Evolutionary conservation across 2,888 invertebrate genomes (phyloP).

Genomic region (Agrochola circellaris): DNA sequence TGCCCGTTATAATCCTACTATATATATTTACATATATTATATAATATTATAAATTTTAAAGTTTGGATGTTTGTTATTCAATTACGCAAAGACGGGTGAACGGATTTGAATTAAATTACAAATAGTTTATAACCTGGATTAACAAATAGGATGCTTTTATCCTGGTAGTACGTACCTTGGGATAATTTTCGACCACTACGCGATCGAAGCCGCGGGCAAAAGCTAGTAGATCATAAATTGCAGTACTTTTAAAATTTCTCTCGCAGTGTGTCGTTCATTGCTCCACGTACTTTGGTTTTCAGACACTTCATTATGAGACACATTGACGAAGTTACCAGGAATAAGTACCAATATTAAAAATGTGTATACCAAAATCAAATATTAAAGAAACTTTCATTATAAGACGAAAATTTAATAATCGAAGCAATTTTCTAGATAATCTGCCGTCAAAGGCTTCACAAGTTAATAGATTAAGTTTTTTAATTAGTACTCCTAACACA

Average conservation of each 20-base stretch:
- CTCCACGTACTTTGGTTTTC: neutral
- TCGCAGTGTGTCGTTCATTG: neutral
- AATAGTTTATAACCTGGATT: neutral
- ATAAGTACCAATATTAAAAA: too few species aligned
- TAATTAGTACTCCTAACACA: constrained; percentile 54
- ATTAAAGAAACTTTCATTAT: constrained; percentile 31
- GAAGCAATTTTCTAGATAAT: constrained; percentile 50
- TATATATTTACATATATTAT: too few species aligned
- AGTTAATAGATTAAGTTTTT: constrained; percentile 60
- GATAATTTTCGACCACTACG: too few species aligned
- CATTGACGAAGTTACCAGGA: neutral
- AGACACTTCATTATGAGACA: neutral
- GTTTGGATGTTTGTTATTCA: too few species aligned
- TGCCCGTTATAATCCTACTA: neutral
- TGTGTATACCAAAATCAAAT: too few species aligned
- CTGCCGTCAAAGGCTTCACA: constrained; percentile 47
- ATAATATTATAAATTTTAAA: too few species aligned
- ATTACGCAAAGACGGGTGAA: too few species aligned
- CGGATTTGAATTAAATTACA: neutral
- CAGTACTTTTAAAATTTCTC: neutral
- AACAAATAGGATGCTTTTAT: too few species aligned
- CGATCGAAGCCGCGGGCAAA: too few species aligned
- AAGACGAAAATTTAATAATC: constrained; percentile 41
- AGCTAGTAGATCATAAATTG: neutral
- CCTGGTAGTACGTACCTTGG: too few species aligned